phyloP scores from a whole-genome alignment of 2,888 invertebrate species.

The Cheilosia variabilis region DNA sequence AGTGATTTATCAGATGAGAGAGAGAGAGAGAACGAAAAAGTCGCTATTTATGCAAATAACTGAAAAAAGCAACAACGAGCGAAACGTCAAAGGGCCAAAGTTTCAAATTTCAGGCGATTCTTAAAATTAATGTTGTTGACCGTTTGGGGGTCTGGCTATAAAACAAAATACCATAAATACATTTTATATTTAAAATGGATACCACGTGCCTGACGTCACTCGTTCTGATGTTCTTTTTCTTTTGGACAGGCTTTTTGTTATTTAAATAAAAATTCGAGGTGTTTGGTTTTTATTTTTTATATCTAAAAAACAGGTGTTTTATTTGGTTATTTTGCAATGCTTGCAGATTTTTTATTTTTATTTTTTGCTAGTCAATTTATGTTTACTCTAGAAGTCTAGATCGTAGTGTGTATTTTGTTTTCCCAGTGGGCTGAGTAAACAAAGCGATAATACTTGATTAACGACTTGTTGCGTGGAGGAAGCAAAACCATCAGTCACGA shows the following conservation, averaged over 20 bases:
- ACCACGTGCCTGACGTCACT: conserved; percentile 57
- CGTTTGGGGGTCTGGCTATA: conserved; percentile 19
- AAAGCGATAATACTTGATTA: conserved; percentile 9
- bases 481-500: too few species aligned
- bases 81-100: conserved; percentile 71
- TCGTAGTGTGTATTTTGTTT: not conserved
- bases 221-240: not conserved
- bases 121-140: not conserved
- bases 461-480: too few species aligned
- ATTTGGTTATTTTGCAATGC: conserved; percentile 12
- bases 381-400: not conserved
- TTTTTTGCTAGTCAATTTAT: not conserved
- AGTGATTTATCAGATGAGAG: conserved; percentile 20
- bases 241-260: not conserved
- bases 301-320: conserved; percentile 37
- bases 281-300: conserved; percentile 7
- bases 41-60: conserved; percentile 28
- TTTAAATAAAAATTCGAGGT: not conserved
- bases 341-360: not conserved
- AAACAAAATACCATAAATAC: not conserved
- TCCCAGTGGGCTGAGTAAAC: conserved; percentile 1
- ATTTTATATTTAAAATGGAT: conserved; percentile 5
- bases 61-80: conserved; percentile 5
- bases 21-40: conserved; percentile 6
- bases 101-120: conserved; percentile 45